Evolutionary conservation across 2,113 vertebrate genomes (phyloP).

Genomic region (Coracopsis vasa): DNA sequence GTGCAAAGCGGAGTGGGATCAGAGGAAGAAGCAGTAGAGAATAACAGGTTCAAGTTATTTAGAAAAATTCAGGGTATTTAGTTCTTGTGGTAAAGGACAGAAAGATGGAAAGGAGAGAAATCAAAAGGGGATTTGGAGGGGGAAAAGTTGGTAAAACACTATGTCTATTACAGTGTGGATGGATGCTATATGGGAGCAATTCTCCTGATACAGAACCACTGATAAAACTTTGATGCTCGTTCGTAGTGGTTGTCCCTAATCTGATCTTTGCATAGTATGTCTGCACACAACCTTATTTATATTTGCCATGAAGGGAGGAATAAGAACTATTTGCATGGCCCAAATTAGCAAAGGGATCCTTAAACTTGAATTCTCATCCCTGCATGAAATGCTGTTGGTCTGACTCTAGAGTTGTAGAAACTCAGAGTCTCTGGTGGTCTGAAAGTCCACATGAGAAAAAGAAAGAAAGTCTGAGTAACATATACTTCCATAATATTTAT

Average conservation of each 20-base stretch:
- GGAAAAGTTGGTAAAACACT: background rate
- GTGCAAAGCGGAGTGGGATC: background rate
- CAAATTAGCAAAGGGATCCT: background rate
- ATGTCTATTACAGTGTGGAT: background rate
- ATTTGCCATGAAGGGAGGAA: background rate
- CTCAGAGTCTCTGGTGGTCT: background rate
- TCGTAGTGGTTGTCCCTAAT: background rate
- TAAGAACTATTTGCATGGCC: background rate
- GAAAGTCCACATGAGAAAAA: background rate
- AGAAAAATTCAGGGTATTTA: background rate
- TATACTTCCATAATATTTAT: slow-evolving; percentile 53
- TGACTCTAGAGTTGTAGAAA: background rate
- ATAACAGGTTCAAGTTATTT: background rate
- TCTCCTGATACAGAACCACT: background rate
- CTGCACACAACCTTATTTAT: background rate
- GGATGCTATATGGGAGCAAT: background rate
- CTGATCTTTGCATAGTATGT: background rate
- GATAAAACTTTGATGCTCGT: background rate
- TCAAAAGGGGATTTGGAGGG: background rate
- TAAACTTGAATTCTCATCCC: background rate
- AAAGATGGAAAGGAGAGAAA: background rate
- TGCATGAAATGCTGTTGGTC: background rate
- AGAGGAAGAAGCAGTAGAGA: background rate
- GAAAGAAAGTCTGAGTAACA: background rate
- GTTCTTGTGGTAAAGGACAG: background rate